Conservation (phyloP, 2,113 vertebrate species). For the Reinhardtius hippoglossoides region DNA sequence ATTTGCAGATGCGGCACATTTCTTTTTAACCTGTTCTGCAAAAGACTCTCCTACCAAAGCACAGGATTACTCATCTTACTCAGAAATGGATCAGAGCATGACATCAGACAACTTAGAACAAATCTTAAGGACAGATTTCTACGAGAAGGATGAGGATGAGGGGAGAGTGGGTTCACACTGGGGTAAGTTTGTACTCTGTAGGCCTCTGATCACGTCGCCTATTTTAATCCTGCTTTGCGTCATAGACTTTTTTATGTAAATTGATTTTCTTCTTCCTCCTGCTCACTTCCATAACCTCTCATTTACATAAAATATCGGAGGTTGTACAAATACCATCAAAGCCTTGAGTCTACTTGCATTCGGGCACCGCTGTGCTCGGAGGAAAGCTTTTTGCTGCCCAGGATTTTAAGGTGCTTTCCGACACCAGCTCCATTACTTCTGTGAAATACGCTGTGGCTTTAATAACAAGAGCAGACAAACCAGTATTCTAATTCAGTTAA, state of each 20-base stretch:
- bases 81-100: background rate
- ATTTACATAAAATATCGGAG: no score
- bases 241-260: background rate
- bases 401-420: constrained; percentile 6
- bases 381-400: background rate
- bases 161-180: constrained; percentile 1
- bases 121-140: background rate
- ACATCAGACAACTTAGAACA: background rate
- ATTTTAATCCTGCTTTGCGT: background rate
- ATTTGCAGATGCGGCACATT: background rate
- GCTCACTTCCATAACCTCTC: no score
- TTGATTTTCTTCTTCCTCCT: no score
- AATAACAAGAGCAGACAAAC: no score
- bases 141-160: background rate
- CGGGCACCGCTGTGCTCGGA: background rate
- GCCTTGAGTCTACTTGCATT: background rate
- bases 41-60: background rate
- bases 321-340: background rate
- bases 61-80: background rate
- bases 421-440: no score
- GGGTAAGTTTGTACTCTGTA: constrained; percentile 40
- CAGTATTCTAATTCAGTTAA: no score
- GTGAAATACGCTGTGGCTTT: no score
- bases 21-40: background rate
- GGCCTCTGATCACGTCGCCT: background rate